phyloP scores from a whole-genome alignment of 2,888 invertebrate species.

The Dynastes maya region DNA sequence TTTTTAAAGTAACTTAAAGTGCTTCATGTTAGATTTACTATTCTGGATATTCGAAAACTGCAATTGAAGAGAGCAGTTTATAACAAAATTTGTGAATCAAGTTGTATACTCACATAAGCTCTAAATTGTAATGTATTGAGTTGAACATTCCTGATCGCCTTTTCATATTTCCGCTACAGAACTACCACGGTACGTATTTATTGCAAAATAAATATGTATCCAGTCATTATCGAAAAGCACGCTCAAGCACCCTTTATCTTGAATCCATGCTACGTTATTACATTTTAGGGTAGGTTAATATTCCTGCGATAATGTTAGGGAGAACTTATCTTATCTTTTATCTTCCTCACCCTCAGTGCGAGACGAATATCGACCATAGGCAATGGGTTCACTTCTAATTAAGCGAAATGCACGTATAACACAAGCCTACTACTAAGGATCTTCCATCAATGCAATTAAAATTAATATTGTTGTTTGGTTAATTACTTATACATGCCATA shows the following conservation, averaged over 20 bases:
- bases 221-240: constrained; percentile 18
- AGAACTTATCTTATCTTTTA: constrained; percentile 23
- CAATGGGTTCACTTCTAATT: constrained; percentile 8
- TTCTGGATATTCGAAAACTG: too few relatives aligned
- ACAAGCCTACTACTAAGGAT: too few relatives aligned
- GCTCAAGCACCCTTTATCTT: constrained; percentile 11
- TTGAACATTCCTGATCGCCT: background rate
- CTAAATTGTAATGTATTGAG: too few relatives aligned
- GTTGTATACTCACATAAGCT: too few relatives aligned
- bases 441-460: too few relatives aligned
- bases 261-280: constrained; percentile 16
- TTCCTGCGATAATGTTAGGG: constrained; percentile 8
- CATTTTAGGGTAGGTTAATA: constrained; percentile 15
- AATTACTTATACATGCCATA: too few relatives aligned
- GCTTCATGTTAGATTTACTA: too few relatives aligned
- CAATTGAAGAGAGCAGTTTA: too few relatives aligned
- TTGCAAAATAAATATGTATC: constrained; percentile 10
- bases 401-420: constrained; percentile 1
- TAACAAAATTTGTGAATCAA: too few relatives aligned
- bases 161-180: background rate
- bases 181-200: background rate
- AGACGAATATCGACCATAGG: background rate
- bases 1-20: too few relatives aligned
- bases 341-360: background rate
- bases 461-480: too few relatives aligned